Percentiles rank a stretch among this genome's conserved stretches.
Evolutionary conservation across 2,888 invertebrate genomes (phyloP).

Genomic region (Nemotelus pantherinus): DNA sequence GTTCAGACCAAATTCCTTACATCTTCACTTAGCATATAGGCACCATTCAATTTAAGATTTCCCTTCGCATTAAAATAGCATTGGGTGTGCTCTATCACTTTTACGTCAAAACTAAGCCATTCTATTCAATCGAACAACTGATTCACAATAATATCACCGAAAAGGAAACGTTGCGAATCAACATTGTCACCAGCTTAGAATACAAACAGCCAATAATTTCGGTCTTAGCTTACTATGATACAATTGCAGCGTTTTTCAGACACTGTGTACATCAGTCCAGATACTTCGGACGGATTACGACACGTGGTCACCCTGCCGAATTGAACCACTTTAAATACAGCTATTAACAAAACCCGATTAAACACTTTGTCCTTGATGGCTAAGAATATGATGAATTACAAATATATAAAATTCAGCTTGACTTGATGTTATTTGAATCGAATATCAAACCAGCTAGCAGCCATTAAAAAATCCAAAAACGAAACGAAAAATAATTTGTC

Average conservation of each 20-base stretch:
- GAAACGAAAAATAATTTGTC: not conserved
- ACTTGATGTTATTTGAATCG: not conserved
- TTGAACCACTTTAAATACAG: not conserved
- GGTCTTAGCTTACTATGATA: not conserved
- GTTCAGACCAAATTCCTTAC: no score
- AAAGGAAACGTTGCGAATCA: constrained; percentile 18
- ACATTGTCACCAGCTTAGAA: constrained; percentile 9
- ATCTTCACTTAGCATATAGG: no score
- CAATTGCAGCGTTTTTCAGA: no score
- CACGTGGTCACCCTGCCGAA: not conserved
- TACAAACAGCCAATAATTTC: constrained; percentile 24
- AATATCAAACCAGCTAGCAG: constrained; percentile 2
- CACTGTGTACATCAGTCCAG: no score
- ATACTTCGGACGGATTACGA: no score
- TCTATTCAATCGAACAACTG: no score
- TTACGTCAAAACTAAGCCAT: no score
- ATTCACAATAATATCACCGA: not conserved
- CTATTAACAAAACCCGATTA: not conserved
- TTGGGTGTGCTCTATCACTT: no score
- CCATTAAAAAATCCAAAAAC: constrained; percentile 14
- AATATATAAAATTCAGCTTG: not conserved
- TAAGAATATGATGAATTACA: not conserved
- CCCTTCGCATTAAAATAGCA: no score
- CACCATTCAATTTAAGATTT: no score
- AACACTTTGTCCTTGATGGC: not conserved